A percentile compares a stretch with the other conserved stretches of the same genome.
These are phyloP conservation scores for Brenthis hecate DNA, from an alignment of 2,888 invertebrate species.

Conservation along the genomic window DNA sequence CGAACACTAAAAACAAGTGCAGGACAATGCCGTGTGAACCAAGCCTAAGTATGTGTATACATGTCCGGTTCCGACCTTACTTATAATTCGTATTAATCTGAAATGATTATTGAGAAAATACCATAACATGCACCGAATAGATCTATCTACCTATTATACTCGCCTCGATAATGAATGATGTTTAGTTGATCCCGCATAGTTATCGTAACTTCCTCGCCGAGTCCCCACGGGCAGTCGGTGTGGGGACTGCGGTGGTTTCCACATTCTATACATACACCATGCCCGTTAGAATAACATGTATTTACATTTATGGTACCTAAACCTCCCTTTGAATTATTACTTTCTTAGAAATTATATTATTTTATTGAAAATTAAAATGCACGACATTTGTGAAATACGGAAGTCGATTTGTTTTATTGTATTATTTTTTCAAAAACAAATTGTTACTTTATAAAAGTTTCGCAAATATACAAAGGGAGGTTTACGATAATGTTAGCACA, in stretches of 20 bases:
- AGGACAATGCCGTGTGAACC: no score
- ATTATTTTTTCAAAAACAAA: no score
- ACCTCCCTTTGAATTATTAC: constrained; percentile 7
- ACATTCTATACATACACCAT: constrained; percentile 50
- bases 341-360: neutral
- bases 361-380: no score
- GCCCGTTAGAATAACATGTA: constrained; percentile 42
- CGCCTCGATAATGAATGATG: constrained; percentile 53
- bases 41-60: no score
- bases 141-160: constrained; percentile 34
- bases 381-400: no score
- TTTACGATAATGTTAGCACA: no score
- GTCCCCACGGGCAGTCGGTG: constrained; percentile 68
- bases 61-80: no score
- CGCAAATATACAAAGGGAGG: no score
- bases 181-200: constrained; percentile 51
- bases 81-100: neutral
- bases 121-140: neutral
- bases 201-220: constrained; percentile 71
- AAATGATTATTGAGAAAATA: neutral
- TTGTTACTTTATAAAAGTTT: no score
- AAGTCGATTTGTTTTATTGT: no score
- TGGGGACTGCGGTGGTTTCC: constrained; percentile 61
- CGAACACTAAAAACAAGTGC: no score
- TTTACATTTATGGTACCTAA: neutral